Base-by-base conservation (phyloP, 2,113 vertebrate species). In the Chloropsis cyanopogon region DNA sequence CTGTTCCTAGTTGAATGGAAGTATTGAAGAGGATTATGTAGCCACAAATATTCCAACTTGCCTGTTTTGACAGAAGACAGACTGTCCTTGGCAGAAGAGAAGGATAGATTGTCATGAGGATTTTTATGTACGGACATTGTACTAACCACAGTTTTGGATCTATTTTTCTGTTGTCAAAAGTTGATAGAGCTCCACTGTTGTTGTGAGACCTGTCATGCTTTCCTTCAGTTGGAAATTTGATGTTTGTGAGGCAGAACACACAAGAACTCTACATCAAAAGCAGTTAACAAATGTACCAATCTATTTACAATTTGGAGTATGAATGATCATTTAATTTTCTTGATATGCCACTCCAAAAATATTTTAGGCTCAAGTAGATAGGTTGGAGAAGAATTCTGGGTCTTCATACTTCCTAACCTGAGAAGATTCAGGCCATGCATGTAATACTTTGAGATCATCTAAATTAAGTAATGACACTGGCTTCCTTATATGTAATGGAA, bases 1-100 rank as follows among this genome's bases (percentile, higher is more conserved):
- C 83, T 97, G 54, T 94, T 97, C 80, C 59, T 86, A 82, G 72
- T 95, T 97, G 86, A 96, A 66, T 95, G 95, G 95, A 72, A 91
- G 87, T 86, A 92, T 87, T 84, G 84, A 95, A 95, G 88, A 94
- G 71, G 73, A 92, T 97, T 92, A 77, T 59, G 85, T 63, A 28
- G 42, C 49, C 69, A 90, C 90, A 97, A 96, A 96, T 84, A 95
- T 76, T 96, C 81, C 69, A 79, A n/a, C 78, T 95, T 95, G 90
- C 94, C 90, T 82, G 18, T 96, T 96, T 97, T 88, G 69, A 92
- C 78, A 79, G 85, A 90, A 93, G 61, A 88, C 41, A 88, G 44
- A 52, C 63, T 84, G 70, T 68, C 24, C 33, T 69, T 76, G 33
- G 18, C n/a, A 69, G 59, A 88, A 82, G 53, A 72, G 26, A 88